Evolutionary conservation across 2,113 vertebrate species (phyloP), one percentile per base, ranked within the genome.

Genomic region (Neomonachus schauinslandi): DNA sequence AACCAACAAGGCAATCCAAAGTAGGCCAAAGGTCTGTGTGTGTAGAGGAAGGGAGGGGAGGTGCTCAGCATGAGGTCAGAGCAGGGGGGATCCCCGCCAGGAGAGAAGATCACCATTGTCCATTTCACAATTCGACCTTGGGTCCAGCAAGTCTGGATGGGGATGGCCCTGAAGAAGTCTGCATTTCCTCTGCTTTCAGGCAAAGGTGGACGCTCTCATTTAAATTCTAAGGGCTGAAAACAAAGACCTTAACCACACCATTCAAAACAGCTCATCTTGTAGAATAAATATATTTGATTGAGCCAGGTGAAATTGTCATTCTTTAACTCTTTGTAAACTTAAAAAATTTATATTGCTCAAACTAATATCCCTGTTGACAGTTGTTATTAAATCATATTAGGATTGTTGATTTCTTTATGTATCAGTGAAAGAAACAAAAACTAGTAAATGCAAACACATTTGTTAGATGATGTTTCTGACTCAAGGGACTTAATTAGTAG

Each of bases 11-110:
- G 33, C 36, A 61, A 22, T 46, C 57, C 57, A 72, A 82, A 49
- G 46, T 7, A 18, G 77, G 76, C 46, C 90, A 97, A 95, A 94
- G 92, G 55, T 97, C 83, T 92, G 61, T 95, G 81, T 55, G 51
- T 80, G 4, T 19, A 24, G n/a, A 7, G 8, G 19, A 65, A 46
- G 8, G 13, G 22, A 63, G 74, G 13, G 24, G 24, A 81, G 51
- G 8, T 18, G 14, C 28, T 72, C 51, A 87, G 19, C 26, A 16
- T 7, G 19, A 51, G 31, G 15, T 74, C 72, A 87, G 65, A 39
- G 26, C 2, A 55, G 14, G 4, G 4, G 18, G 18, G 9, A 72
- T 14, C 46, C 9, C 15, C 16, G 36, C 28, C 42, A 26, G n/a
- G 82, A 63, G 71, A 31, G 86, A 87, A 61, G 69, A 33, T 15